Percentiles rank a stretch among this genome's conserved stretches.
Conservation (phyloP, 2,113 vertebrate species). For the Cheirogaleus medius region DNA sequence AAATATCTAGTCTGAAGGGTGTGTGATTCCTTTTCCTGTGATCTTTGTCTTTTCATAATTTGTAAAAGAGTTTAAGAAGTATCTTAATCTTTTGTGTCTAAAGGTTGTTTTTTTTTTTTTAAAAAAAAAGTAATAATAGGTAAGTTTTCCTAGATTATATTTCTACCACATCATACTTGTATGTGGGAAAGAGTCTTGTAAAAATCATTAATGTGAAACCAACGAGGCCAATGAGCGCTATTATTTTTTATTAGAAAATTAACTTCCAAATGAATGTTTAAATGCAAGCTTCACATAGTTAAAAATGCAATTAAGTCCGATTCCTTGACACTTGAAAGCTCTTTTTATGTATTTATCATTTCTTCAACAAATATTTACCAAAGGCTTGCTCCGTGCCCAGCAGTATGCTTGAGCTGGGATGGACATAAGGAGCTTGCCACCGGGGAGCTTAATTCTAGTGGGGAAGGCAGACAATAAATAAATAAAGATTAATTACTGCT, state of each 20-base stretch:
- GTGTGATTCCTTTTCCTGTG: slow-evolving; percentile 64
- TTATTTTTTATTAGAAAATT: slow-evolving; percentile 73
- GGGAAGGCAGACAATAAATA: not conserved
- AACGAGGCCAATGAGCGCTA: slow-evolving; percentile 59
- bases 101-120: not conserved
- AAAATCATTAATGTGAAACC: slow-evolving; percentile 68
- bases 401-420: not conserved
- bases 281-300: not conserved
- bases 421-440: not conserved
- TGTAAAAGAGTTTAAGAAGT: not conserved
- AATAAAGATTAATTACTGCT: not conserved
- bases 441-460: not conserved
- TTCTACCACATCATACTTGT: not conserved
- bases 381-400: not conserved
- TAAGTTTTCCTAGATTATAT: not conserved
- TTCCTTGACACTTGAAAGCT: slow-evolving; percentile 58
- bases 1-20: slow-evolving; percentile 72
- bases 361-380: slow-evolving; percentile 10
- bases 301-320: slow-evolving; percentile 53
- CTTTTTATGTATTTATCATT: slow-evolving; percentile 33
- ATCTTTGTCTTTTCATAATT: slow-evolving; percentile 72
- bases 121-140: not conserved
- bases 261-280: slow-evolving; percentile 66
- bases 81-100: not conserved
- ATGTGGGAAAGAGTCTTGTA: slow-evolving; percentile 70